phyloP scores from a whole-genome alignment of 1,140 invertebrate genomes.

The Mercenaria mercenaria region DNA sequence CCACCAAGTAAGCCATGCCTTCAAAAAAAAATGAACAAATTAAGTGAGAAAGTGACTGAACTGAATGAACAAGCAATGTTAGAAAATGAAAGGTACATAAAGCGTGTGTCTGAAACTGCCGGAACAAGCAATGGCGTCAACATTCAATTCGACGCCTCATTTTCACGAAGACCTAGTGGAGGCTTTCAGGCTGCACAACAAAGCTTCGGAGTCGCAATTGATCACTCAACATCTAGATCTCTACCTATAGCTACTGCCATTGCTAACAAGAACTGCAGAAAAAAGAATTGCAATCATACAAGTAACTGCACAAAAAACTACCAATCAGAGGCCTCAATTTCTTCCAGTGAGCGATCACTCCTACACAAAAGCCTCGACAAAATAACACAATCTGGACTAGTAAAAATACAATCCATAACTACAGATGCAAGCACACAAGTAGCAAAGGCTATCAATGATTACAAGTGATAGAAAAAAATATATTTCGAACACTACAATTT shows the following conservation, averaged over 20 bases:
- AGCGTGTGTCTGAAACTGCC: background rate
- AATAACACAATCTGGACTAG: background rate
- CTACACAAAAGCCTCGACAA: background rate
- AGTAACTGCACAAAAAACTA: background rate
- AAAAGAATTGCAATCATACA: background rate
- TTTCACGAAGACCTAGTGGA: background rate
- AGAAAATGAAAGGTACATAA: background rate
- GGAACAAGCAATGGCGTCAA: background rate
- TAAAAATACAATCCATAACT: background rate
- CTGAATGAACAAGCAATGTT: background rate
- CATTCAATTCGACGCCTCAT: background rate
- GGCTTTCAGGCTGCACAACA: background rate
- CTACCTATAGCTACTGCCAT: background rate
- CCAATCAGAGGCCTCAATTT: background rate
- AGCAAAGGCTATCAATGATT: background rate
- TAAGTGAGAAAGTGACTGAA: background rate
- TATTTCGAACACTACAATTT: background rate
- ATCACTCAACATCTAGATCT: background rate
- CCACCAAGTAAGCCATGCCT: background rate
- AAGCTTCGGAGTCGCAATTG: background rate
- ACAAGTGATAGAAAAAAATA: background rate
- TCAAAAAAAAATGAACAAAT: background rate
- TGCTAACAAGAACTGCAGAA: background rate
- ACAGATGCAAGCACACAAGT: background rate
- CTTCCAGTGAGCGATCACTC: background rate